Percentiles rank a stretch among this genome's conserved stretches.
Conservation (phyloP, 2,797 vertebrate genomes). For the Denticeps clupeoides region DNA sequence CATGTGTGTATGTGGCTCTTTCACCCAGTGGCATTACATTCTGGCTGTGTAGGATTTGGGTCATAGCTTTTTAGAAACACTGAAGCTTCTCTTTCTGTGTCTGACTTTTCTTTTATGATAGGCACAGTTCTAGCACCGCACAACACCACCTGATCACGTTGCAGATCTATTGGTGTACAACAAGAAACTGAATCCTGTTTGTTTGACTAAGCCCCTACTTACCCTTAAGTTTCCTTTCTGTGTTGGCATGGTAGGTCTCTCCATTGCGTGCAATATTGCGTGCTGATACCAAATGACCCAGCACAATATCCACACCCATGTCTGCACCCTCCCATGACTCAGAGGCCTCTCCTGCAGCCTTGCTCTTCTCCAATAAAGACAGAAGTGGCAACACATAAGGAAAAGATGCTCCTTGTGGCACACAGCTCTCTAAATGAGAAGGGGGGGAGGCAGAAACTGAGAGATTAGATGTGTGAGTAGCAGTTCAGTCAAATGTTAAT, state of each 20-base stretch:
- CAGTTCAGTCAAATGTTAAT: too few species aligned
- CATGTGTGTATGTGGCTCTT: too few species aligned
- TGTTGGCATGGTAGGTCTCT: constrained; percentile 72
- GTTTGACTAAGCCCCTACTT: constrained; percentile 14
- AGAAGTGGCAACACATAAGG: constrained; percentile 82
- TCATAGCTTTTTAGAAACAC: too few species aligned
- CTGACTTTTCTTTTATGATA: too few species aligned
- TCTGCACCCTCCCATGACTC: constrained; percentile 79
- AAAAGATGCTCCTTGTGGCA: constrained; percentile 72
- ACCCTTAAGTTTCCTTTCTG: constrained; percentile 77
- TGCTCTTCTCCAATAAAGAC: constrained; percentile 72
- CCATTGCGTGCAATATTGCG: constrained; percentile 78
- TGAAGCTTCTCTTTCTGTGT: too few species aligned
- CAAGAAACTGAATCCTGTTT: too few species aligned
- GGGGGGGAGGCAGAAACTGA: not conserved
- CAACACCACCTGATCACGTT: too few species aligned
- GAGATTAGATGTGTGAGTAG: not conserved
- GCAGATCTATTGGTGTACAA: too few species aligned
- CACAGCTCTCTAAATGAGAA: constrained; percentile 61
- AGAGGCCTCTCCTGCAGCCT: constrained; percentile 49
- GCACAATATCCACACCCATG: constrained; percentile 71
- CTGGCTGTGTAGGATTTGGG: too few species aligned
- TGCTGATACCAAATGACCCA: constrained; percentile 81
- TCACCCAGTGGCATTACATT: too few species aligned
- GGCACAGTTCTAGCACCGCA: too few species aligned